A percentile compares a stretch with the other conserved stretches of the same genome.
Evolutionary conservation across 2,113 vertebrate genomes (phyloP).

Genomic region (Arenaria interpres): DNA sequence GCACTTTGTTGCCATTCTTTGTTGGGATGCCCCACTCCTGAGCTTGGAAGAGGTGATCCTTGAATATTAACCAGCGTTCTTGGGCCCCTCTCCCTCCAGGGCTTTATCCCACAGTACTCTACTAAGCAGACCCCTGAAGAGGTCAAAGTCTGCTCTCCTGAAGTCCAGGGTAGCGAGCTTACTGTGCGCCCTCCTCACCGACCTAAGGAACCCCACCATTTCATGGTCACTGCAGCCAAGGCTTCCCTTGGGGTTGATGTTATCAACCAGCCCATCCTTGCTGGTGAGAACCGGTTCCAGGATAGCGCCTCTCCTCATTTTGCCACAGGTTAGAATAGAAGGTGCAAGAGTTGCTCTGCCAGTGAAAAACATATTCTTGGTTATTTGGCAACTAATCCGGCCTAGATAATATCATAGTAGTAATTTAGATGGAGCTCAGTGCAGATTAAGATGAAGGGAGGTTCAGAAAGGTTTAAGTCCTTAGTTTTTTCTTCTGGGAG

Average conservation of each 20-base stretch:
- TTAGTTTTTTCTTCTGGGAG: neutral
- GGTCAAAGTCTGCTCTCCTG: neutral
- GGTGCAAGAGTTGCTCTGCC: neutral
- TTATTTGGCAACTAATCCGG: neutral
- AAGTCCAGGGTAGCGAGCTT: neutral
- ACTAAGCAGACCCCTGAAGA: neutral
- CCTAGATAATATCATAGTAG: neutral
- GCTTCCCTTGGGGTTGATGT: neutral
- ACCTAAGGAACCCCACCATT: neutral
- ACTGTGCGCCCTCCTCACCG: neutral
- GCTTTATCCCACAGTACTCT: neutral
- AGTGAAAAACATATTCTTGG: neutral
- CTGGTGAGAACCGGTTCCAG: neutral
- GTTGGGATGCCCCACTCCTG: neutral
- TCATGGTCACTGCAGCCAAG: neutral
- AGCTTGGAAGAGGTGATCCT: neutral
- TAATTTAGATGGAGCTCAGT: neutral
- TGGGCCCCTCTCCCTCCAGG: neutral
- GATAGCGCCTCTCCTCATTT: neutral
- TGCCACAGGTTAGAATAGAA: neutral
- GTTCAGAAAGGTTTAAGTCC: neutral
- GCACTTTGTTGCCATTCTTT: neutral
- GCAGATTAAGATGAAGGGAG: neutral
- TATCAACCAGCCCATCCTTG: neutral
- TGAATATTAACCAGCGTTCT: neutral